Percentiles rank a stretch among this genome's conserved stretches.
Evolutionary conservation across 2,113 vertebrate genomes (phyloP).

Genomic region (human (Homo sapiens)): DNA sequence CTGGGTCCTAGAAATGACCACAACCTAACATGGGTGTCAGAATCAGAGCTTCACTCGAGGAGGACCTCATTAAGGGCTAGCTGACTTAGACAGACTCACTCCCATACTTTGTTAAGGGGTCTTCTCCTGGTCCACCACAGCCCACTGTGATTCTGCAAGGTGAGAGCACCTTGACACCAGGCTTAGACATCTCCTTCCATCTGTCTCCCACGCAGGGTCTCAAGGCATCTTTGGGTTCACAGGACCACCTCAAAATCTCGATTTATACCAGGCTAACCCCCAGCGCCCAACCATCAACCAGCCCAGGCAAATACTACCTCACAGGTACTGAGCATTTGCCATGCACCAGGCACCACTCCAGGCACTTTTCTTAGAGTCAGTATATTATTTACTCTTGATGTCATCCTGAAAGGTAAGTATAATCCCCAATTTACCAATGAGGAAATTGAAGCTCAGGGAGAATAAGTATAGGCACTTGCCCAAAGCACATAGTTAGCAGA

Average conservation of each 20-base stretch:
- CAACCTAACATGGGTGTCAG: not conserved
- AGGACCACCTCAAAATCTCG: not conserved
- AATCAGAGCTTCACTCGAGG: not conserved
- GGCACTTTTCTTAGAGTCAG: not conserved
- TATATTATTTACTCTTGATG: not conserved
- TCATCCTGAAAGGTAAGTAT: not conserved
- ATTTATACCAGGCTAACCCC: not conserved
- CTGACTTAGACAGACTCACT: not conserved
- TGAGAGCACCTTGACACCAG: not conserved
- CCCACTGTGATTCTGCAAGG: not conserved
- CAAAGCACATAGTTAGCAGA: conserved; percentile 32
- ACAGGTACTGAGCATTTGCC: not conserved
- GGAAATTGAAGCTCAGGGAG: conserved; percentile 14
- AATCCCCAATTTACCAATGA: not conserved
- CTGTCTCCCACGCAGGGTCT: not conserved
- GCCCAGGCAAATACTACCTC: not conserved
- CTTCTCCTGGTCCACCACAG: not conserved
- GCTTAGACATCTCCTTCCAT: not conserved
- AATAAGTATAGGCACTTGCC: not conserved
- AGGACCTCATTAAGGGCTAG: not conserved
- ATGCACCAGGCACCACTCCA: not conserved
- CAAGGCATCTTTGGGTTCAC: not conserved
- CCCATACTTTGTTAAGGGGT: not conserved
- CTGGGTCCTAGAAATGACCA: not conserved
- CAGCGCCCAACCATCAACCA: not conserved